Base-by-base conservation (phyloP, 2,113 vertebrate species). In the Phylloscopus trochiloides region DNA sequence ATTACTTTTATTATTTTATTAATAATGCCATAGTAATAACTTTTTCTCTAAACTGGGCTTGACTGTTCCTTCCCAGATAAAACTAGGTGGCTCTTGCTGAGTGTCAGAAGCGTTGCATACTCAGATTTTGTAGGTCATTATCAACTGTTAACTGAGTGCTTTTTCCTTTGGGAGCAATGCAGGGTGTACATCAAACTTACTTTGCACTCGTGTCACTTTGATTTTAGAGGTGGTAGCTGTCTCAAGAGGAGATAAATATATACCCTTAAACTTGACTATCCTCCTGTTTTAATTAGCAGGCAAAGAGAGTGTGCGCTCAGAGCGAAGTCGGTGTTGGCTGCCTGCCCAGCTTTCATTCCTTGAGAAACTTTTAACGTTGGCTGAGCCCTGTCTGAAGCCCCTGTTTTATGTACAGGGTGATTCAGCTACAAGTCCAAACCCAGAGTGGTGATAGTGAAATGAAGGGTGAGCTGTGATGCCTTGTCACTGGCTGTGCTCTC, bases 221-320 rank as follows among this genome's bases (percentile, higher is more conserved):
- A 67, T 93, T 88, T 94, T 88, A 59, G 90, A 93, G 48, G 65
- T 80, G 79, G 92, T 90, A 71, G 78, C 51, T 3, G 67, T 94
- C 88, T 96, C 72, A 58, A 34, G 90, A 54, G 77, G 78, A 88
- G 93, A 82, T 88, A 94, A 94, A 94, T 92, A 90, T 63, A 91
- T 90, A 94, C 26, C 45, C 74, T 91, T 90, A 94, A 92, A 90
- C 50, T 74, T 43, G 63, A 58, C 82, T 90, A 21, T 71, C 63
- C 80, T 84, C 59, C 61, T 88, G 43, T 70, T 88, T 96, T 94
- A 95, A 96, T 96, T 96, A 96, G 87, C 86, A 92, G 47, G 55
- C 95, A 93, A 68, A 72, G 62, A 88, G 92, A 71, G 43, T 86
- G 43, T 67, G 75, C 59, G 42, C 93, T 97, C 85, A 76, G 91